These are phyloP conservation scores for Stenopsyche tienmushanensis DNA, from an alignment of 1,140 invertebrate species.

Conservation along the genomic window DNA sequence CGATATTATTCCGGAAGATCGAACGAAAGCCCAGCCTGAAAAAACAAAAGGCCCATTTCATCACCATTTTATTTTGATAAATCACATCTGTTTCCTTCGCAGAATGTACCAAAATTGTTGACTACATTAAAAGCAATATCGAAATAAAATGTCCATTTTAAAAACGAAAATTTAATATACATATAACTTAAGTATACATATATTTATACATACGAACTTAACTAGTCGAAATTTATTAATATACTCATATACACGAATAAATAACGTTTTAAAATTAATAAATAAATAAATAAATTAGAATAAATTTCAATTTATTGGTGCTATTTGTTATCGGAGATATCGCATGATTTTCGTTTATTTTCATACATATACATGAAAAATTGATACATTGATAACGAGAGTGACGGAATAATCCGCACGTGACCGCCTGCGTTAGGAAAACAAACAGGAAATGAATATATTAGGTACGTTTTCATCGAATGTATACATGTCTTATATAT, in stretches of 20 bases:
- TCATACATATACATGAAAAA: neutral
- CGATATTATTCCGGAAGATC: too few species aligned
- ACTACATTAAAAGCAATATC: neutral
- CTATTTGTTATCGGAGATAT: constrained; percentile 1
- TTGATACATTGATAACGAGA: neutral
- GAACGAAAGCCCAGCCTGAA: neutral
- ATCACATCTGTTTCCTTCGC: neutral
- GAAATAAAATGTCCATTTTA: constrained; percentile 8
- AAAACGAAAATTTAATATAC: too few species aligned
- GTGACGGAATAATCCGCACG: constrained; percentile 7
- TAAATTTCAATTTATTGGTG: constrained; percentile 19
- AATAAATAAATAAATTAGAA: constrained; percentile 8
- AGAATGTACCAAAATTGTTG: neutral
- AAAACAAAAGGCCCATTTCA: neutral
- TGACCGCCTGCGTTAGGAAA: constrained; percentile 15
- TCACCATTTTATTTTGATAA: neutral
- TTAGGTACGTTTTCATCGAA: constrained; percentile 32
- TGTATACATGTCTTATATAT: too few species aligned
- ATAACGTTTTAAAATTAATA: neutral
- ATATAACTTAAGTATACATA: neutral
- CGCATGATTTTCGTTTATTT: neutral
- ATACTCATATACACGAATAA: constrained; percentile 8
- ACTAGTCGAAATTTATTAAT: neutral
- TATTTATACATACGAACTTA: neutral
- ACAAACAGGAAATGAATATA: constrained; percentile 30